A percentile compares a stretch with the other conserved stretches of the same genome.
Conservation (phyloP, 2,113 vertebrate species). For the Irena cyanogastra region DNA sequence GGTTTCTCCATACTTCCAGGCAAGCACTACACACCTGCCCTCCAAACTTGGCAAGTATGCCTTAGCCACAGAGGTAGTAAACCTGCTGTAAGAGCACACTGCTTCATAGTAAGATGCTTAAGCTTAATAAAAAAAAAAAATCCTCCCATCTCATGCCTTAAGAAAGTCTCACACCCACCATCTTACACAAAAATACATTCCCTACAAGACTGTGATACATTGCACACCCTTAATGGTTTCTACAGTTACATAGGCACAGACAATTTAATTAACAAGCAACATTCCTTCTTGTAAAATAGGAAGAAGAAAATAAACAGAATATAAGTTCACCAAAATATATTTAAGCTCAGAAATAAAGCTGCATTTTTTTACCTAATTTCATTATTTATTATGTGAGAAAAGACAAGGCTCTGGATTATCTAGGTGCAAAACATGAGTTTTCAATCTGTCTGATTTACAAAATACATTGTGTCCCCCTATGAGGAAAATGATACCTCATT, state of each 20-base stretch:
- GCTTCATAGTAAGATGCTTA: not conserved
- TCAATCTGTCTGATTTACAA: not conserved
- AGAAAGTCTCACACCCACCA: not conserved
- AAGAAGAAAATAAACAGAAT: not conserved
- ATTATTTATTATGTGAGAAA: not conserved
- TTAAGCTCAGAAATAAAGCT: not conserved
- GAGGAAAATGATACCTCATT: not conserved
- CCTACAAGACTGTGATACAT: not conserved
- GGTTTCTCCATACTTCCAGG: conserved; percentile 6
- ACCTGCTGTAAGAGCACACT: not conserved
- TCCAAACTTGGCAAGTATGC: not conserved
- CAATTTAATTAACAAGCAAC: conserved; percentile 7
- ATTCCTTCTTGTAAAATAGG: not conserved
- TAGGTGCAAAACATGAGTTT: not conserved
- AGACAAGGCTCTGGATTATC: not conserved
- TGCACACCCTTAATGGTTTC: conserved; percentile 13
- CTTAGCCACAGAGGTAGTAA: not conserved
- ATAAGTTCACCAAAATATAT: not conserved
- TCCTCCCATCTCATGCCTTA: not conserved
- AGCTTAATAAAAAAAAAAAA: not conserved
- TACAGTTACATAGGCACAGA: not conserved
- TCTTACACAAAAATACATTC: not conserved
- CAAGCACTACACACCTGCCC: not conserved
- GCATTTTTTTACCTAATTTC: not conserved
- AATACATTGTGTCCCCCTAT: not conserved